Conservation (phyloP, 2,113 vertebrate species). For the Coryphaenoides rupestris region DNA sequence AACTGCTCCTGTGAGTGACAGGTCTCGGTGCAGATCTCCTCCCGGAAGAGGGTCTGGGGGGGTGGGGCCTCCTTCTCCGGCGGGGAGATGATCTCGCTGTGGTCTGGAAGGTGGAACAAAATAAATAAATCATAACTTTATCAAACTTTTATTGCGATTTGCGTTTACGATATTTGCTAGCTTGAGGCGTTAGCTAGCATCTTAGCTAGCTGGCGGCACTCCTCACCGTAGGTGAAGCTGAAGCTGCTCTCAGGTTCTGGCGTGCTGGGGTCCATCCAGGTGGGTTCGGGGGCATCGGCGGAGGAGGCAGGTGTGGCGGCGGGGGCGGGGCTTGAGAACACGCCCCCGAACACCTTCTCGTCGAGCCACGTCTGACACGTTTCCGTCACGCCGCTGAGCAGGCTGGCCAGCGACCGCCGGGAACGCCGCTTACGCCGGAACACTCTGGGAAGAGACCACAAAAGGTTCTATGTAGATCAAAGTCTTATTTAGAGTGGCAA, state of each 20-base stretch:
- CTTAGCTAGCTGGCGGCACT: neutral
- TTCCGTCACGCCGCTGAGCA: slow-evolving; percentile 67
- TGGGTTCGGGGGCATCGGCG: slow-evolving; percentile 24
- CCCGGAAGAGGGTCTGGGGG: slow-evolving; percentile 39
- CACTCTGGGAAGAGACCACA: slow-evolving; percentile 59
- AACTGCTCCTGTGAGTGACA: slow-evolving; percentile 57
- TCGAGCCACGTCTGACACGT: slow-evolving; percentile 75
- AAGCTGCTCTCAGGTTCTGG: slow-evolving; percentile 40
- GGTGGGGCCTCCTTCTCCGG: slow-evolving; percentile 48
- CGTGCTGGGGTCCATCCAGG: slow-evolving; percentile 48
- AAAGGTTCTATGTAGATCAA: neutral
- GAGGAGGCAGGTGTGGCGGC: slow-evolving; percentile 23
- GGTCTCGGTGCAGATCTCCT: slow-evolving; percentile 59
- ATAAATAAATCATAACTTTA: neutral
- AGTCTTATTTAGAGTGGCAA: no score
- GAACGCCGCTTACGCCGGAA: slow-evolving; percentile 73
- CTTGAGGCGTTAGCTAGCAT: neutral
- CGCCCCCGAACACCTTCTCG: slow-evolving; percentile 59
- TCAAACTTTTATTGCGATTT: no score
- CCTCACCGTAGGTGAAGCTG: slow-evolving; percentile 66
- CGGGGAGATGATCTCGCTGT: slow-evolving; percentile 38
- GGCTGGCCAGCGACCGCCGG: slow-evolving; percentile 64
- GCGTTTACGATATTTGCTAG: neutral
- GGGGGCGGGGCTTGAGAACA: slow-evolving; percentile 33
- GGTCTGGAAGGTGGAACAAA: slow-evolving; percentile 43